phyloP scores from a whole-genome alignment of 2,888 invertebrate genomes.

The Stenchaetothrips biformis region DNA sequence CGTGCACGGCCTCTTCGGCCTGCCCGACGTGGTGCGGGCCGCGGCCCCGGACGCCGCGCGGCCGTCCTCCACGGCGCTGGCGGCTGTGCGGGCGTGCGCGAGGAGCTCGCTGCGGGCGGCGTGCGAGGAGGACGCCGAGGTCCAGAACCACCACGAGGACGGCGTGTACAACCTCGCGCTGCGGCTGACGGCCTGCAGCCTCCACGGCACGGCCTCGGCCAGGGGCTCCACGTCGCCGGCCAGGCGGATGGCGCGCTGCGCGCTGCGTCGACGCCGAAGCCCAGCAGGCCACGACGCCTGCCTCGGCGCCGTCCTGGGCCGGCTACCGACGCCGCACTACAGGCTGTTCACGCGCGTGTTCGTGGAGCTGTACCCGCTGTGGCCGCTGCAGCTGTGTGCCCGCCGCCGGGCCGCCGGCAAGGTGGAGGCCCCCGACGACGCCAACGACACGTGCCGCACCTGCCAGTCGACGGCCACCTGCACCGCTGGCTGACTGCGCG shows the following conservation, averaged over 20 bases:
- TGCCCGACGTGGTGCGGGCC: neutral
- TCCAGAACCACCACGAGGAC: neutral
- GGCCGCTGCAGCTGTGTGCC: constrained; percentile 19
- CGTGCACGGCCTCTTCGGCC: neutral
- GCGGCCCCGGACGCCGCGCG: neutral
- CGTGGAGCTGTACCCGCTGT: neutral
- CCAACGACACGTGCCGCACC: neutral
- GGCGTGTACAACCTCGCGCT: neutral
- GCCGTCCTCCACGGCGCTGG: neutral
- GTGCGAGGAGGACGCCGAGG: neutral
- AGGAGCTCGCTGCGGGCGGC: neutral
- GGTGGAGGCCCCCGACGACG: neutral
- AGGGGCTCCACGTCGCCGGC: neutral
- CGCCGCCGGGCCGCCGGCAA: neutral
- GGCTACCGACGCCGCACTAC: neutral
- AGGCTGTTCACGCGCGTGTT: neutral
- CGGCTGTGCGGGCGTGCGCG: neutral
- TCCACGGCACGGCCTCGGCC: neutral
- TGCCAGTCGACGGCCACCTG: neutral
- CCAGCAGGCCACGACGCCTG: neutral
- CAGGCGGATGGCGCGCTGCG: neutral
- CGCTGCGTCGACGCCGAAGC: neutral
- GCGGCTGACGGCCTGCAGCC: neutral
- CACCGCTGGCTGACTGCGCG: neutral
- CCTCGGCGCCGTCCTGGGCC: neutral